A percentile compares a stretch with the other conserved stretches of the same genome.
These are phyloP conservation scores for Sitophilus oryzae DNA, from an alignment of 1,140 invertebrate genomes.

Conservation along the genomic window DNA sequence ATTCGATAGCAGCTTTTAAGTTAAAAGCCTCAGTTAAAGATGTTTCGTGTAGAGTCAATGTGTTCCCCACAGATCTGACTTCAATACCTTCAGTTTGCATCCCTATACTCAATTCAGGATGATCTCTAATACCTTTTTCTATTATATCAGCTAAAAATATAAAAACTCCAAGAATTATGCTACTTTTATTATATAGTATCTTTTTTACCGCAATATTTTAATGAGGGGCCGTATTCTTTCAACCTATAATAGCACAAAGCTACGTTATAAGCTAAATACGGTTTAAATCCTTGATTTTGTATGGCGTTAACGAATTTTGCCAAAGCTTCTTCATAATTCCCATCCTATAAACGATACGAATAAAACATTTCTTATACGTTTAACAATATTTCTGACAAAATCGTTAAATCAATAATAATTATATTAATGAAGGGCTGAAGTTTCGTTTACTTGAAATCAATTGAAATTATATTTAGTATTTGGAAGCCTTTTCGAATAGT, in stretches of 20 bases:
- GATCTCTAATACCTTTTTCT: slow-evolving; percentile 91
- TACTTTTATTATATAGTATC: slow-evolving; percentile 1
- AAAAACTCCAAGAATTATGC: background rate
- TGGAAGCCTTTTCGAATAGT: too few species aligned
- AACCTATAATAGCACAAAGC: slow-evolving; percentile 92
- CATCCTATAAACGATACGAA: slow-evolving; percentile 56
- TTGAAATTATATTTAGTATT: too few species aligned
- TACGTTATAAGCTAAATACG: slow-evolving; percentile 92
- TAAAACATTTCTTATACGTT: background rate
- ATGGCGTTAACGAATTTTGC: slow-evolving; percentile 87
- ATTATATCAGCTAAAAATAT: slow-evolving; percentile 78
- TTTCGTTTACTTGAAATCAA: too few species aligned
- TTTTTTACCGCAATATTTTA: slow-evolving; percentile 72
- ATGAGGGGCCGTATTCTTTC: slow-evolving; percentile 86
- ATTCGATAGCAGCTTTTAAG: slow-evolving; percentile 97
- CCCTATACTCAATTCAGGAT: slow-evolving; percentile 95
- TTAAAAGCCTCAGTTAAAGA: slow-evolving; percentile 98
- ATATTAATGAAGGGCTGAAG: too few species aligned
- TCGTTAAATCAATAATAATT: too few species aligned
- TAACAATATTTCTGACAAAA: too few species aligned
- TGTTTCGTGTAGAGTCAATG: slow-evolving; percentile 90
- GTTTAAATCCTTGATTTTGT: slow-evolving; percentile 81
- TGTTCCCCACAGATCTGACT: slow-evolving; percentile 95
- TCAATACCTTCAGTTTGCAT: slow-evolving; percentile 98
- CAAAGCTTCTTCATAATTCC: slow-evolving; percentile 84